A percentile compares a stretch with the other conserved stretches of the same genome.
These are phyloP conservation scores for Hyla sarda DNA, from an alignment of 2,113 vertebrate species.

Conservation along the genomic window DNA sequence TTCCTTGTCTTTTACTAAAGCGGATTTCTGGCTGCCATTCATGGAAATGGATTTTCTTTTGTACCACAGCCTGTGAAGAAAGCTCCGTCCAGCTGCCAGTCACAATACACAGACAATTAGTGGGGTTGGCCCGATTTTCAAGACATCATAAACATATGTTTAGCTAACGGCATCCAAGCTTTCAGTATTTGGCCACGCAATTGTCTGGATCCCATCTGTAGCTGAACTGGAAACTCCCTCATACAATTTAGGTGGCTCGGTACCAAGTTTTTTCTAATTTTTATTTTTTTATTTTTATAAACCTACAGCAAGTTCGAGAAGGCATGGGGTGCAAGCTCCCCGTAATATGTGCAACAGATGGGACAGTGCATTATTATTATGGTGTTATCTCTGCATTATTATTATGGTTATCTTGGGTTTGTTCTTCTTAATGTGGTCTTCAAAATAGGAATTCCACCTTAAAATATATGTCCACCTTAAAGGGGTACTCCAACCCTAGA, in stretches of 20 bases:
- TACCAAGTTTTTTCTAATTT: background rate
- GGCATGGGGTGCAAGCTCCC: too few relatives aligned
- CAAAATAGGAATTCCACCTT: background rate
- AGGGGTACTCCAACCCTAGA: too few relatives aligned
- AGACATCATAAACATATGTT: slow-evolving; percentile 48
- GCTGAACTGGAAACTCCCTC: slow-evolving; percentile 20
- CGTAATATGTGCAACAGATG: background rate
- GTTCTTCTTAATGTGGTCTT: background rate
- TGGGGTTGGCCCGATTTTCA: slow-evolving; percentile 26
- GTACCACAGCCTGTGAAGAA: slow-evolving; percentile 12
- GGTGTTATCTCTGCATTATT: background rate
- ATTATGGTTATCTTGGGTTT: background rate
- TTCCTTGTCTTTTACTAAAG: background rate
- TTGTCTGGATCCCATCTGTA: slow-evolving; percentile 36
- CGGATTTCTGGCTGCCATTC: background rate
- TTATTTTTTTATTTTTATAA: background rate
- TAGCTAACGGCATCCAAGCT: slow-evolving; percentile 42
- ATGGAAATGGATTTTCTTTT: slow-evolving; percentile 3
- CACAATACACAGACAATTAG: slow-evolving; percentile 39
- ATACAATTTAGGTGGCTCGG: background rate
- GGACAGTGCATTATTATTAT: background rate
- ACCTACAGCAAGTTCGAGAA: background rate
- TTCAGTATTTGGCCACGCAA: slow-evolving; percentile 25
- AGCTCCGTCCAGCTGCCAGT: slow-evolving; percentile 26
- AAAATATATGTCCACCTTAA: background rate